Conservation (phyloP, 2,797 vertebrate genomes). For the Silurus lanzhouensis region DNA sequence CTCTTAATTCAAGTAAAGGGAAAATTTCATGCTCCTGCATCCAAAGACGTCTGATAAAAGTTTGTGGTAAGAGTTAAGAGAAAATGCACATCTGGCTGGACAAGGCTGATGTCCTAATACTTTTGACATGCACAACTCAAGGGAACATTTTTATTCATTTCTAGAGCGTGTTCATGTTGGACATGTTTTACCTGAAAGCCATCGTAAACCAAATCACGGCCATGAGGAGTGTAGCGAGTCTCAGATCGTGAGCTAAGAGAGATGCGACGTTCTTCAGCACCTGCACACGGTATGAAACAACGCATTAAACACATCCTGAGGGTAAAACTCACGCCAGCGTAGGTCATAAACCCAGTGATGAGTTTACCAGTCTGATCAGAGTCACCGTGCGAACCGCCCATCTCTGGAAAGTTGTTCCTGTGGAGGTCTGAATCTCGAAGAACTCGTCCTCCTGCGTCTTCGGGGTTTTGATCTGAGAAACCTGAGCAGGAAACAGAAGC, state of each 20-base stretch:
- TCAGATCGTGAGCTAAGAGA: conserved; percentile 83
- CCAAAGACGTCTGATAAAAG: too few species aligned
- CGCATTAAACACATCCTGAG: background rate
- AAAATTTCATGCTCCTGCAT: too few species aligned
- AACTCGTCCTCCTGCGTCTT: conserved; percentile 92
- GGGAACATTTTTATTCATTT: background rate
- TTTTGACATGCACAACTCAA: too few species aligned
- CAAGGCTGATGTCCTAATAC: too few species aligned
- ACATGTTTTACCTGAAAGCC: conserved; percentile 85
- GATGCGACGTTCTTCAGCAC: conserved; percentile 86
- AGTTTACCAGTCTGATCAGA: conserved; percentile 85
- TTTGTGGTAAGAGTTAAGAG: too few species aligned
- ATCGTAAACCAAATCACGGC: conserved; percentile 95
- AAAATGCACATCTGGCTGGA: too few species aligned
- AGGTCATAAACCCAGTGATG: too few species aligned
- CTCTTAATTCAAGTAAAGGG: too few species aligned
- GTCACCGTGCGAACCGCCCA: conserved; percentile 87
- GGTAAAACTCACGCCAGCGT: background rate
- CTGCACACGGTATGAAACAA: conserved; percentile 64
- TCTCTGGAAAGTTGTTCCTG: conserved; percentile 88
- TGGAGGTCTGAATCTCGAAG: conserved; percentile 93
- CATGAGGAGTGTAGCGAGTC: conserved; percentile 88
- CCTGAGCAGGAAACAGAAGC: conserved; percentile 68
- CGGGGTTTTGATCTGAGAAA: conserved; percentile 93
- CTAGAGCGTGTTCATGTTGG: background rate